These are phyloP conservation scores for Sciurus carolinensis DNA, from an alignment of 2,797 vertebrate species.

Conservation along the genomic window DNA sequence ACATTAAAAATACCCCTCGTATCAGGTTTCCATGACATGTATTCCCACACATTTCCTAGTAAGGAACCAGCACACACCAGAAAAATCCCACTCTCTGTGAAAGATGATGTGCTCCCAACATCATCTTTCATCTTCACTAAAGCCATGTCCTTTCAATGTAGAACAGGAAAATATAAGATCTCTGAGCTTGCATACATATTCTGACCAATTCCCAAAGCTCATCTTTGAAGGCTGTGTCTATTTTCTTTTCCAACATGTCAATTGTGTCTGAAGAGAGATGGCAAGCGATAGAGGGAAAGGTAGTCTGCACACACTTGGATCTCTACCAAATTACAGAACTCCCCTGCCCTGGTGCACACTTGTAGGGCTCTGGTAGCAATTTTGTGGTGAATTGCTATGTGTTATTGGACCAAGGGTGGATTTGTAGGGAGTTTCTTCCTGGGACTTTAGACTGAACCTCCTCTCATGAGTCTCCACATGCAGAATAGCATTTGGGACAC, in stretches of 20 bases:
- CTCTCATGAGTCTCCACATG: neutral
- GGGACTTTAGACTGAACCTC: neutral
- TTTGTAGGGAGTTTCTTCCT: neutral
- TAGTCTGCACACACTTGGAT: too few relatives aligned
- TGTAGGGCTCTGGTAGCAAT: neutral
- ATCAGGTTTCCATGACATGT: neutral
- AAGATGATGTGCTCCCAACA: neutral
- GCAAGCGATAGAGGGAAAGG: neutral
- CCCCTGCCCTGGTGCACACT: neutral
- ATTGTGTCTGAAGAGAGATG: neutral
- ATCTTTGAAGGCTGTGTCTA: neutral
- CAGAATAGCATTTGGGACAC: neutral
- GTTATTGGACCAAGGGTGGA: neutral
- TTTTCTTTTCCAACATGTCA: neutral
- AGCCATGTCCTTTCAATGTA: neutral
- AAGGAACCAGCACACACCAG: neutral
- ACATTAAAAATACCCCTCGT: neutral
- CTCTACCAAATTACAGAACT: neutral
- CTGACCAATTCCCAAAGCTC: neutral
- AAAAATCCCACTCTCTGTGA: neutral
- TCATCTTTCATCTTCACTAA: neutral
- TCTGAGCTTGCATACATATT: neutral
- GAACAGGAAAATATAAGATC: neutral
- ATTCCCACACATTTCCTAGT: neutral
- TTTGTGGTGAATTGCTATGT: neutral